These are phyloP conservation scores for Nansenia antarctica DNA, from an alignment of 2,113 vertebrate genomes.

Conservation along the genomic window DNA sequence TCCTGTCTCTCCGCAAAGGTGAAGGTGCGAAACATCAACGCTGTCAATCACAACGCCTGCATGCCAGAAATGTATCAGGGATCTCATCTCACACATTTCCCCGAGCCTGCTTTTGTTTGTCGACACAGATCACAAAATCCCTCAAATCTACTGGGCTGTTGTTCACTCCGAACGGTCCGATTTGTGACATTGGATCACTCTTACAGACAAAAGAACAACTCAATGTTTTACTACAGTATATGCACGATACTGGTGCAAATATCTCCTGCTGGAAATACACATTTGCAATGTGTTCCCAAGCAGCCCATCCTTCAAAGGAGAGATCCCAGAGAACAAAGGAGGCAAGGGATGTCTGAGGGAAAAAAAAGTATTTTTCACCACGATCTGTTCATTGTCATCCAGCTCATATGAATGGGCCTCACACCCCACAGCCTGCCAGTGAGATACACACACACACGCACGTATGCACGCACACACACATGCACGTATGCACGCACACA, in stretches of 20 bases:
- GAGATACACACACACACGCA: too few species aligned
- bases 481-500: too few species aligned
- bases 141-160: neutral
- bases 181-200: neutral
- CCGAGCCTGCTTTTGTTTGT: neutral
- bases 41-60: neutral
- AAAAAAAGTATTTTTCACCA: neutral
- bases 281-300: neutral
- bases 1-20: conserved; percentile 13
- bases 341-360: neutral
- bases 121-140: neutral
- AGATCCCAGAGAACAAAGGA: neutral
- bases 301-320: neutral
- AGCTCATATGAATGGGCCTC: neutral
- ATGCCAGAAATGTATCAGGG: neutral
- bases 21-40: conserved; percentile 16
- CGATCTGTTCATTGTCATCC: neutral
- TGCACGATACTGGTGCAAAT: neutral
- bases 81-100: neutral
- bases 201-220: neutral
- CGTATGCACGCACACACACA: too few species aligned
- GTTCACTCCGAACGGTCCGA: neutral
- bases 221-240: neutral
- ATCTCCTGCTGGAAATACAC: neutral
- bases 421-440: neutral